Base-by-base conservation (phyloP, 92 coral and sea anemone genomes). In the Epizoanthus fatuus region DNA sequence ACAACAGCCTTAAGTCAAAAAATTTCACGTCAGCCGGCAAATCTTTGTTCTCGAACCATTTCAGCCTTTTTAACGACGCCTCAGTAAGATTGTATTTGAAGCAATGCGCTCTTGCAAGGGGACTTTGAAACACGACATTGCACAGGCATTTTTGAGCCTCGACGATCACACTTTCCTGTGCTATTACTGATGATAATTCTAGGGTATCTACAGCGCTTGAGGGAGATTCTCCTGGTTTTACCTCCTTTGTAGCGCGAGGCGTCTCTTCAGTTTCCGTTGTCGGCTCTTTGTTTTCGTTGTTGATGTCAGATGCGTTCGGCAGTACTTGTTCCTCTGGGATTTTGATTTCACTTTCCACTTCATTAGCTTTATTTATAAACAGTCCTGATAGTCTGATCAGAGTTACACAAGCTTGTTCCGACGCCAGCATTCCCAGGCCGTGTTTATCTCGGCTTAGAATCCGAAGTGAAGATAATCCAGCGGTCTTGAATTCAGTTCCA, bases 111-210 rank as follows among this genome's bases (percentile, higher is more conserved):
- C 99, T 92, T 19, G 95, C 96, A n/a, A 62, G 68, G 52, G 84
- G 60, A 78, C 95, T 93, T 83, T 95, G 99, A 73, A 85, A 97
- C 25, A 94, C 95, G n/a, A 97, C 84, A 77, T 97, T 97, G 60
- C 99, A 97, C 71, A 97, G 83, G 66, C 99, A 97, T 90, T 97
- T 97, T 37, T 93, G 60, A 20, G 98, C 98, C 82, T 95, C 99
- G 44, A 90, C 74, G 12, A 95, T 80, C 4, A 92, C 94, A 45
- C 80, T 91, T 44, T 85, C 86, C 7, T 38, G 59, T 2, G 90
- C 86, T 12, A 91, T 67, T 19, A 89, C 75, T 45, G 90, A 42
- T 35, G 90, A 85, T 32, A 90, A 75, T 63, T 63, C 91, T 86
- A 89, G 68, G 13, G 74, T 74, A 52, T 74, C 72, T 10, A 47